Evolutionary conservation across 1,140 invertebrate genomes (phyloP).

Genomic region (Maconellicoccus hirsutus): DNA sequence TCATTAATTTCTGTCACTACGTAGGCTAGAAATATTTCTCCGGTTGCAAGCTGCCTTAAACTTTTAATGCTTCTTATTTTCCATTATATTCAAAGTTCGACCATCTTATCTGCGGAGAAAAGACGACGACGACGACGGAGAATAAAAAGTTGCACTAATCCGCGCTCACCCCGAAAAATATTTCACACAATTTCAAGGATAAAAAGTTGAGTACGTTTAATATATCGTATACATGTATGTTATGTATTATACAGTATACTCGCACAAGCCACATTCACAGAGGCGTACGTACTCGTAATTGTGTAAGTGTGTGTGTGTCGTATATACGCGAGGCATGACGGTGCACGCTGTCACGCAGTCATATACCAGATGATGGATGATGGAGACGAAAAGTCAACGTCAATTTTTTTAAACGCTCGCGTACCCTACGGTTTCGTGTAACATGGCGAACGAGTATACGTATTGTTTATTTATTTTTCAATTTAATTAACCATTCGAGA

Average conservation of each 20-base stretch:
- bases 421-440: too few species aligned
- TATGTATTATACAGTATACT: too few species aligned
- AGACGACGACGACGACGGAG: neutral
- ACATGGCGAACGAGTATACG: too few species aligned
- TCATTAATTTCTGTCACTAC: neutral
- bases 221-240: neutral
- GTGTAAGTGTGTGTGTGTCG: too few species aligned
- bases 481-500: too few species aligned
- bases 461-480: too few species aligned
- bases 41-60: neutral
- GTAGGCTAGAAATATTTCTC: neutral
- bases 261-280: too few species aligned
- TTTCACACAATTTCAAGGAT: neutral
- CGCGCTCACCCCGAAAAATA: too few species aligned
- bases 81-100: neutral
- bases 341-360: neutral
- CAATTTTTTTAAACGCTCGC: neutral
- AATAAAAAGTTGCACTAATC: neutral
- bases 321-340: neutral
- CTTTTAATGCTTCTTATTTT: constrained; percentile 1
- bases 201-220: neutral
- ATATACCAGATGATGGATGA: neutral
- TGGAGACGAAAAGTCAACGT: neutral
- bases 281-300: too few species aligned
- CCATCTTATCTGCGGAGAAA: neutral